Conservation (phyloP, 2,888 invertebrate species). For the Orchestes rusci region DNA sequence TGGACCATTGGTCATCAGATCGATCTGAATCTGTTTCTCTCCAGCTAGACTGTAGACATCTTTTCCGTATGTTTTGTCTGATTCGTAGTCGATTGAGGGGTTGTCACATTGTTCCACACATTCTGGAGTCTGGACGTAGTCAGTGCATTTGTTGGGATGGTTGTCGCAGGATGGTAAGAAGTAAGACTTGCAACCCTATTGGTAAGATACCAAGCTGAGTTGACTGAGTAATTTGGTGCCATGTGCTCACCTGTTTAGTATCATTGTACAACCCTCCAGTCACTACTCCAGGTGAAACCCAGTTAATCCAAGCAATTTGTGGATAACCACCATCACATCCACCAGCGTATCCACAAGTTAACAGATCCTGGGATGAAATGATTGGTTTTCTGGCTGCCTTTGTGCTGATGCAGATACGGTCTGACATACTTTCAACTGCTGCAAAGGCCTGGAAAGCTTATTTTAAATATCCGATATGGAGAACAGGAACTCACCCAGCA, state of each 20-base stretch:
- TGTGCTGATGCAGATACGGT: slow-evolving; percentile 20
- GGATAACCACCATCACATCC: slow-evolving; percentile 69
- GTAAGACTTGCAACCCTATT: slow-evolving; percentile 23
- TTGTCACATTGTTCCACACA: slow-evolving; percentile 18
- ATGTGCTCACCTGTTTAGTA: slow-evolving; percentile 13
- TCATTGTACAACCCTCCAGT: slow-evolving; percentile 68
- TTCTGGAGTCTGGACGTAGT: slow-evolving; percentile 20
- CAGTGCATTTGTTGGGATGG: slow-evolving; percentile 15
- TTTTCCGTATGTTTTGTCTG: slow-evolving; percentile 12
- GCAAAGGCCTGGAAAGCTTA: slow-evolving; percentile 59
- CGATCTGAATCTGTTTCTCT: slow-evolving; percentile 60
- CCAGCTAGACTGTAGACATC: neutral
- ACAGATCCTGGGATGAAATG: slow-evolving; percentile 16
- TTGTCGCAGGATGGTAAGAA: slow-evolving; percentile 21
- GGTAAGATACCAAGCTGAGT: too few relatives aligned
- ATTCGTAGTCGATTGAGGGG: slow-evolving; percentile 4
- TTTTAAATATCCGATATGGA: neutral
- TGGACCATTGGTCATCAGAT: slow-evolving; percentile 75
- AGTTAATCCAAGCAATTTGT: slow-evolving; percentile 73
- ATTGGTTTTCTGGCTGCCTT: slow-evolving; percentile 10
- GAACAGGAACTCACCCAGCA: slow-evolving; percentile 69
- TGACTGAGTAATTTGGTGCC: too few relatives aligned
- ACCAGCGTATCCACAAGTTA: slow-evolving; percentile 11
- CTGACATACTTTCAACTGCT: slow-evolving; percentile 75
- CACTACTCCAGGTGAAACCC: slow-evolving; percentile 71